phyloP scores from a whole-genome alignment of 2,888 invertebrate species.

The Diaperis boleti region DNA sequence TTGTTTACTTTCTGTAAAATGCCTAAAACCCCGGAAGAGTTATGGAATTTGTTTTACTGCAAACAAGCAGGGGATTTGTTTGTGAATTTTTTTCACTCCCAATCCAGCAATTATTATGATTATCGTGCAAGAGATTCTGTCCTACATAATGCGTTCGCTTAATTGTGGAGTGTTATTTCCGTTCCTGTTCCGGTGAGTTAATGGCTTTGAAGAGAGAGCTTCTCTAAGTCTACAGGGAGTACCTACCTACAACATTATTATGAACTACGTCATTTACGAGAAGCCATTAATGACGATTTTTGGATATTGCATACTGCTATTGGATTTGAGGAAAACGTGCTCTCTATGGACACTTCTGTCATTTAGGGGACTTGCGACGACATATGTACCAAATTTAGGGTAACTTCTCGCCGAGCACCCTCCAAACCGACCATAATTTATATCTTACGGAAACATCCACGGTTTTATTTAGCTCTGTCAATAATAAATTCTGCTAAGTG shows the following conservation, averaged over 20 bases:
- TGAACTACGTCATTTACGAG: conserved; percentile 42
- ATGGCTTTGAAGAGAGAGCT: conserved; percentile 35
- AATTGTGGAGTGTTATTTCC: conserved; percentile 34
- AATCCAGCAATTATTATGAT: conserved; percentile 13
- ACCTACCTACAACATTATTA: conserved; percentile 42
- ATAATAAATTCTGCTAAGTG: conserved; percentile 37
- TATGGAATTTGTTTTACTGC: conserved; percentile 38
- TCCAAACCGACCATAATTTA: conserved; percentile 40
- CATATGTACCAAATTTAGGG: conserved; percentile 47
- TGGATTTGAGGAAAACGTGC: conserved; percentile 50
- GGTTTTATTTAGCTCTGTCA: conserved; percentile 36
- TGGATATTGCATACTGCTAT: conserved; percentile 51
- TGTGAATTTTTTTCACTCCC: conserved; percentile 19
- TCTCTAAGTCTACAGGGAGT: conserved; percentile 32
- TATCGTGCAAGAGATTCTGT: conserved; percentile 4
- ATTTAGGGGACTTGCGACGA: conserved; percentile 46
- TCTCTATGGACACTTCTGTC: conserved; percentile 49
- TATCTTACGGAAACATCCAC: conserved; percentile 39
- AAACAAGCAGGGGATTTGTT: conserved; percentile 27
- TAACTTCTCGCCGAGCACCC: conserved; percentile 39
- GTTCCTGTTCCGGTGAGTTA: conserved; percentile 38
- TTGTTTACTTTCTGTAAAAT: conserved; percentile 42
- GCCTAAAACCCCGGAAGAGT: conserved; percentile 39
- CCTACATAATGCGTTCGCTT: conserved; percentile 16
- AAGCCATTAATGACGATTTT: conserved; percentile 48